Conservation (phyloP, 2,888 invertebrate species). For the Diogma glabrata region DNA sequence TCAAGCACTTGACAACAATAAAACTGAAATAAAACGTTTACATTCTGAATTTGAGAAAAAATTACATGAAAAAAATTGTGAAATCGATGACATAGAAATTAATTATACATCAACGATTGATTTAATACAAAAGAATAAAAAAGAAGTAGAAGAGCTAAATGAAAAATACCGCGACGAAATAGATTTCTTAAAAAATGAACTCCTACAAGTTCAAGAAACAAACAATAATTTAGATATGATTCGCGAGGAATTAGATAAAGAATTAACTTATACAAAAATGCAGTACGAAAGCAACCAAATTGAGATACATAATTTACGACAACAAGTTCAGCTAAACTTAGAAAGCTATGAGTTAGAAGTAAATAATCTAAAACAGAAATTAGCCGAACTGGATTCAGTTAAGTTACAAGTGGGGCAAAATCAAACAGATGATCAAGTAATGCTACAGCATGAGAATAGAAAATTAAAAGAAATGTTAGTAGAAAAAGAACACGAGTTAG, state of each 20-base stretch:
- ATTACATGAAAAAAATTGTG: constrained; percentile 33
- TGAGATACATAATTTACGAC: constrained; percentile 33
- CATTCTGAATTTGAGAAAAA: constrained; percentile 36
- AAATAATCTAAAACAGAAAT: constrained; percentile 29
- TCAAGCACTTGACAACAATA: constrained; percentile 36
- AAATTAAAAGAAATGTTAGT: constrained; percentile 41
- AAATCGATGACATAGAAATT: constrained; percentile 40
- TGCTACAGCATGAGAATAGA: constrained; percentile 44
- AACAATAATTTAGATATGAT: constrained; percentile 27
- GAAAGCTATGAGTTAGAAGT: constrained; percentile 33
- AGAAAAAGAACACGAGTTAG: constrained; percentile 33
- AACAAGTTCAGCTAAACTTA: constrained; percentile 29
- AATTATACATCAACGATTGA: constrained; percentile 38
- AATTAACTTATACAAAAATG: constrained; percentile 29
- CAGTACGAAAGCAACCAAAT: constrained; percentile 34
- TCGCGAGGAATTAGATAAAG: constrained; percentile 28
- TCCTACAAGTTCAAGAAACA: constrained; percentile 30
- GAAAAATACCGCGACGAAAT: constrained; percentile 47
- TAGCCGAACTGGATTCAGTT: constrained; percentile 32
- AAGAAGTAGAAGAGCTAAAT: constrained; percentile 44
- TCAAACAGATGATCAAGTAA: constrained; percentile 37
- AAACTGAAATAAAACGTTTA: constrained; percentile 39
- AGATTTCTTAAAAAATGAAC: constrained; percentile 42
- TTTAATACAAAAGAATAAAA: constrained; percentile 27
- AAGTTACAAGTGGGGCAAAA: constrained; percentile 33